A percentile compares a stretch with the other conserved stretches of the same genome.
Conservation (phyloP, 2,797 vertebrate genomes). For the Labeo calbasu region DNA sequence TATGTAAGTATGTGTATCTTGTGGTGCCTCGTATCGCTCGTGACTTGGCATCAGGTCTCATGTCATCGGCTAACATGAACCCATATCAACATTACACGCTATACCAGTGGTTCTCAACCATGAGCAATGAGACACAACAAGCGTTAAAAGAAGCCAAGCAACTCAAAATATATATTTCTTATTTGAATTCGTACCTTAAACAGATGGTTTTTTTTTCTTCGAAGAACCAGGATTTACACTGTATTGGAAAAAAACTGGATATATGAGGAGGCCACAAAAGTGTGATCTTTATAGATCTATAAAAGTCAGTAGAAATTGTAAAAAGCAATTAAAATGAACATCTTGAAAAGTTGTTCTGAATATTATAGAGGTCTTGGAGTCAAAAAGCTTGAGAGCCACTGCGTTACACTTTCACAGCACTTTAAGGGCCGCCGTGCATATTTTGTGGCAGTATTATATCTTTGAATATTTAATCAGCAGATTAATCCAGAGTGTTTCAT, state of each 20-base stretch:
- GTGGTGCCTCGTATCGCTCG: slow-evolving; percentile 43
- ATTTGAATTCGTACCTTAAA: neutral
- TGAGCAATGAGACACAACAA: neutral
- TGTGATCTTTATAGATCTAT: neutral
- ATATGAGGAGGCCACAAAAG: neutral
- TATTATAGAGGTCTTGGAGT: neutral
- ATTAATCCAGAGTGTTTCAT: neutral
- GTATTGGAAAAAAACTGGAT: neutral
- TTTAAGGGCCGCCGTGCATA: too few relatives aligned
- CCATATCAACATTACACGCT: neutral
- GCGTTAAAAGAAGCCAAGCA: neutral
- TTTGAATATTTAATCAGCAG: neutral
- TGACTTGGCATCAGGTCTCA: neutral
- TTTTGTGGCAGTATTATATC: neutral
- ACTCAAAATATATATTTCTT: neutral
- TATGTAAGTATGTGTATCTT: slow-evolving; percentile 92
- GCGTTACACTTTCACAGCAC: neutral
- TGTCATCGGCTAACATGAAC: neutral
- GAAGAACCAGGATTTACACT: neutral
- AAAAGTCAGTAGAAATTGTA: neutral
- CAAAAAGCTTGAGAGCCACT: neutral
- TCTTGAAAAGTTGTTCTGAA: neutral
- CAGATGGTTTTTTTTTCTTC: neutral
- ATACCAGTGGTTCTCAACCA: neutral
- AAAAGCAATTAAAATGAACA: neutral